Base-by-base conservation (phyloP, 1,140 invertebrate species). In the Drosophila guanche region DNA sequence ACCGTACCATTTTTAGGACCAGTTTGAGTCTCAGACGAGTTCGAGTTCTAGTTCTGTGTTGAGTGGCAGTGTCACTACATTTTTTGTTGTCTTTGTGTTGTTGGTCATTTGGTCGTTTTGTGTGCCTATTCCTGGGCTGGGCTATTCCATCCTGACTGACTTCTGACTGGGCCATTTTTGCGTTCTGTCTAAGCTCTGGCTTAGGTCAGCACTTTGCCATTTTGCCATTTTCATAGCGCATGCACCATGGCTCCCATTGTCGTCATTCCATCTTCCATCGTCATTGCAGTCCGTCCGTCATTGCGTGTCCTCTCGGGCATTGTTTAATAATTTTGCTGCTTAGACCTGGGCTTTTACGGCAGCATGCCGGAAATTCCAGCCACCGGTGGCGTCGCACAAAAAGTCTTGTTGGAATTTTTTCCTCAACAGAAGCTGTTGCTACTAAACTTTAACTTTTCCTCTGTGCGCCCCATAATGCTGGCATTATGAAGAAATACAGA, bases 241-340 rank as follows among this genome's bases (percentile, higher is more conserved):
- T 85, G 76, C 75, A 75, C 60, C 54, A 69, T 71, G 71, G 66
- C 72, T 59, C 51, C 53, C 46, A 66, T 66, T 65, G 60, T 73
- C 79, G 66, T 48, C 76, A 63, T 55, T 47, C 47, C 33, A 56
- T 46, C 37, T 29, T 46, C 52, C 25, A 16, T 41, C 10, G 29
- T 22, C 51, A 8, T 27, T 47, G 47, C 48, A 22, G 4, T 20
- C 25, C 12, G 41, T 29, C 14, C 46, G 3, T 22, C 22, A 29
- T 40, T 42, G 43, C 47, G 42, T 33, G 16, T 47, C 40, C 45
- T 50, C 23, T 40, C 48, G 48, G 63, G 81, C 81, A 86, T 85
- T 85, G 80, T 86, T 86, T 74, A 80, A 77, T 85, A 63, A 86
- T 70, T 86, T 85, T 80, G 57, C 77, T 85, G 80, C 73, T 69